Conservation (phyloP, 2,888 invertebrate species). For the Belgica antarctica region DNA sequence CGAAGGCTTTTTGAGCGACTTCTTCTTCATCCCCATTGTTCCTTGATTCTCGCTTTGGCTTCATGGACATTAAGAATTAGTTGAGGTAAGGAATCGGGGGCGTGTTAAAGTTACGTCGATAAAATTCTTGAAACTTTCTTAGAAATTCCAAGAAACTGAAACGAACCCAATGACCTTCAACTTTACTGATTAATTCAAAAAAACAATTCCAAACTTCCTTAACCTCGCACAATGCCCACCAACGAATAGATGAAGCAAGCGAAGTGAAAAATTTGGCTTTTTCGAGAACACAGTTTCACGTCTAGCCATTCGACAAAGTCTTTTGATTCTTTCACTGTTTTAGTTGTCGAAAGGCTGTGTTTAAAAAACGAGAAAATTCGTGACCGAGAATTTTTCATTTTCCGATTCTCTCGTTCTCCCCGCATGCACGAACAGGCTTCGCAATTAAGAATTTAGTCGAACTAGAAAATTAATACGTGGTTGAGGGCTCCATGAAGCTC, state of each 20-base stretch:
- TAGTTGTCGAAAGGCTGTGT: background rate
- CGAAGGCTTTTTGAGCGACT: background rate
- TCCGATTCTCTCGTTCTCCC: too few relatives aligned
- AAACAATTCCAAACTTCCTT: too few relatives aligned
- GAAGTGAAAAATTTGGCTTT: background rate
- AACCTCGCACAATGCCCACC: background rate
- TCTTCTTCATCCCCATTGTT: background rate
- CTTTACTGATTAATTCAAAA: too few relatives aligned
- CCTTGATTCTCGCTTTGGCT: slow-evolving; percentile 2
- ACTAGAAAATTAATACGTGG: slow-evolving; percentile 39
- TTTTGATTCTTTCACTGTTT: slow-evolving; percentile 28
- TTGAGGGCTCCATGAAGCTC: slow-evolving; percentile 10
- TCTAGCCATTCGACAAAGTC: slow-evolving; percentile 44
- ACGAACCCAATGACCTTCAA: too few relatives aligned
- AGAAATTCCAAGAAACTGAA: too few relatives aligned
- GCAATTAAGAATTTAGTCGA: slow-evolving; percentile 35
- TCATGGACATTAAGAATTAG: background rate
- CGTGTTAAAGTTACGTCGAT: too few relatives aligned
- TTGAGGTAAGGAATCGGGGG: background rate
- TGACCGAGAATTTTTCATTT: slow-evolving; percentile 1
- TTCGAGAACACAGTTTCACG: slow-evolving; percentile 36
- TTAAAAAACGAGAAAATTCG: background rate
- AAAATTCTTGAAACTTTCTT: too few relatives aligned
- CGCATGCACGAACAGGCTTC: slow-evolving; percentile 36
- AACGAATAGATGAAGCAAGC: background rate